Evolutionary conservation across 2,797 vertebrate genomes (phyloP), one percentile per base, ranked within the genome.

Genomic region (Lacerta bilineata): DNA sequence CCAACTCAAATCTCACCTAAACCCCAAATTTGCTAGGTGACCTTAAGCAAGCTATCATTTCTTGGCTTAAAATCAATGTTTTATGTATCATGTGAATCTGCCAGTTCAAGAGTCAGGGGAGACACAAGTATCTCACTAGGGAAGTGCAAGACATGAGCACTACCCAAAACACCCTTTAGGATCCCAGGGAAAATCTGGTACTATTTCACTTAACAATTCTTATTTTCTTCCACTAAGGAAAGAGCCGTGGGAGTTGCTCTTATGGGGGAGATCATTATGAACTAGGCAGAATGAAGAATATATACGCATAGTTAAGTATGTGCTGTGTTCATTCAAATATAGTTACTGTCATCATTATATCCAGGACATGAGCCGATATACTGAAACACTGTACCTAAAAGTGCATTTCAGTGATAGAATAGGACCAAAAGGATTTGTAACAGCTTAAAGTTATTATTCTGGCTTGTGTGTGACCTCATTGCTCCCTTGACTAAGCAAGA

Each of bases 401-500:
- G 36, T 72, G 55, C 15, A 29, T 78, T 59, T 74, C 20, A 87
- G 74, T 50, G 80, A 80, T 80, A 91, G 77, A 88, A 69, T 23
- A 4, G 6, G 79, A 90, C 39, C 55, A 88, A 83, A 88, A 91
- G 8, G 23, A 29, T 74, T 55, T 69, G 76, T 78, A 79, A 3
- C 41, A 76, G 3, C 36, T 5, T 89, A 83, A 69, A 0, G 0
- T 91, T 89, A n/a, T 71, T 89, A 91, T 88, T 85, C 81, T 79
- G 46, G 10, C 59, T 84, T 72, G n/a, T 78, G 1, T 0, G 83
- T 91, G 91, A 95, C 93, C 88, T 5, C 0, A 33, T 64, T 81
- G 87, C 87, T 91, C 79, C 50, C 90, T 85, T 79, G 69, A 55
- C 18, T 55, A 39, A 76, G 87, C 66, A 86, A 93, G 61, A 76